Conservation (phyloP, 2,113 vertebrate species). For the Rousettus leschenaultii region DNA sequence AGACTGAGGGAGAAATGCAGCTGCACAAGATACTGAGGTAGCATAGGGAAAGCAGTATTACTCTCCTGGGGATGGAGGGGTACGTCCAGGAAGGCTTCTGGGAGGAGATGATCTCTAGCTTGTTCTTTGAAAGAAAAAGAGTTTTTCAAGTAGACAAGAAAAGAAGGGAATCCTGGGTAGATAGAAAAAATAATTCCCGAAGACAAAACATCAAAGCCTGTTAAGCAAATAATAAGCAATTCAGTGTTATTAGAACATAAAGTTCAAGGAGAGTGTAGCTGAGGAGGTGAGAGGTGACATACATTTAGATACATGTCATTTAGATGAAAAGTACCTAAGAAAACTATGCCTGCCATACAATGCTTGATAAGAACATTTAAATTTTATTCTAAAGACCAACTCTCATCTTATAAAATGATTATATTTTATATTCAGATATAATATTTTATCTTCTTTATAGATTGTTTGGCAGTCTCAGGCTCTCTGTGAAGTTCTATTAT, state of each 20-base stretch:
- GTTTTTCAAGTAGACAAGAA: background rate
- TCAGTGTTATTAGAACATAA: background rate
- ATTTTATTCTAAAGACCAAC: background rate
- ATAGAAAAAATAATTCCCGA: background rate
- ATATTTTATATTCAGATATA: constrained; percentile 10
- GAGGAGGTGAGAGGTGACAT: background rate
- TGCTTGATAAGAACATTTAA: background rate
- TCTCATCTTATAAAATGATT: constrained; percentile 25
- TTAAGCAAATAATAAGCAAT: background rate
- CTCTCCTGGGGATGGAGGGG: background rate
- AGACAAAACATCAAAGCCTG: background rate
- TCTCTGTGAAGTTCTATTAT: background rate
- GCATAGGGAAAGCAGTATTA: background rate
- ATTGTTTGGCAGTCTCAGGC: background rate
- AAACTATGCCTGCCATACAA: background rate
- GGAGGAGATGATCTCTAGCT: background rate
- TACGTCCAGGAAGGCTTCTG: background rate
- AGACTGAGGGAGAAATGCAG: background rate
- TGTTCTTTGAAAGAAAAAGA: background rate
- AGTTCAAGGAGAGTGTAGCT: background rate
- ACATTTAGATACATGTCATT: background rate
- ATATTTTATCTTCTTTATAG: constrained; percentile 26
- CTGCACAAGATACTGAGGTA: background rate
- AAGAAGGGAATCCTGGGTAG: background rate
- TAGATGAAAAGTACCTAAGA: background rate